Evolutionary conservation across 1,140 invertebrate genomes (phyloP), one percentile per base, ranked within the genome.

Genomic region (Zophobas atratus): DNA sequence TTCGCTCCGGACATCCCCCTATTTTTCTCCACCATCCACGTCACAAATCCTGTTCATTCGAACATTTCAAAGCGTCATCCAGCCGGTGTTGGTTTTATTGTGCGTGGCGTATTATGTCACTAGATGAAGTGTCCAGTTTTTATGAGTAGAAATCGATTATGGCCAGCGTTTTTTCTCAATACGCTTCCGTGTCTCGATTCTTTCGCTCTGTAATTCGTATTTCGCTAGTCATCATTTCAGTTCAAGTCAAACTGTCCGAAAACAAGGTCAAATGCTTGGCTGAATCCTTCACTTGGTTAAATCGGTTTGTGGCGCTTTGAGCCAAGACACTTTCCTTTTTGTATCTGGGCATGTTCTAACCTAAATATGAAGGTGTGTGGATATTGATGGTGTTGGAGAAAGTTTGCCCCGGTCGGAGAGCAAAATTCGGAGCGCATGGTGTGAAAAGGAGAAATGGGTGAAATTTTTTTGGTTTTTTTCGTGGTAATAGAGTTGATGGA

Each of bases 191-290:
- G 60, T 67, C 33, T 67, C 36, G 36, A n/a, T 8, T 36, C 56
- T 38, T 60, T 60, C 36, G 33, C 60, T 41, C 38, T 67, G n/a
- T 43, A 67, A 43, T 67, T 67, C 60, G 41, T 43, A 67, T 67
- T 67, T n/a, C 43, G 60, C 60, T 43, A 67, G 60, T 67, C 38
- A 67, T 67, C 56, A 8, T 46, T 46, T 46, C 49, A 51, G 49
- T 51, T 51, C 6, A 51, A 51, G 49, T 20, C 49, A 51, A 67
- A 32, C 36, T 43, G 60, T 43, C 60, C 60, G 60, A 67, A 67
- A 67, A 67, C 60, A 67, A 67, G 60, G 60, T 67, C 60, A 67
- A 67, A 67, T 67, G 60, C 60, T 43, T 67, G 60, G 60, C 39
- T 67, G 60, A 67, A 67, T 67, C 60, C 60, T 67, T 67, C 60